Percentiles rank a stretch among this genome's conserved stretches.
Evolutionary conservation across 2,797 vertebrate genomes (phyloP).

Genomic region (Falco naumanni): DNA sequence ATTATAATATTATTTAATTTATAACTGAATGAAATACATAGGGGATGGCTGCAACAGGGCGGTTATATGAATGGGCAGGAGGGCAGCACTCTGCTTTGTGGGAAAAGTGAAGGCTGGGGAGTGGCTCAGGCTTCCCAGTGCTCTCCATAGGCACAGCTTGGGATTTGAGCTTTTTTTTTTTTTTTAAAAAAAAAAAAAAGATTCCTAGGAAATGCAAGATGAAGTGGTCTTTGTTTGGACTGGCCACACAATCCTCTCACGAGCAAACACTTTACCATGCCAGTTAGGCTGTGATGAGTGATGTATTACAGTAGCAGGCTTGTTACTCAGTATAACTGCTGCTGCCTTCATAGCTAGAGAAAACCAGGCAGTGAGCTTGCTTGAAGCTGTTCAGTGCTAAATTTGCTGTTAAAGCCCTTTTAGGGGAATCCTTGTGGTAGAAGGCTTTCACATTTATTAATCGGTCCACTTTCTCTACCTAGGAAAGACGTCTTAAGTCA

Average conservation of each 20-base stretch:
- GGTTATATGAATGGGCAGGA: not conserved
- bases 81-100: not conserved
- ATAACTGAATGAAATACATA: not conserved
- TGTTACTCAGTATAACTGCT: constrained; percentile 34
- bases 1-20: not conserved
- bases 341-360: constrained; percentile 20
- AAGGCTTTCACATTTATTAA: constrained; percentile 3
- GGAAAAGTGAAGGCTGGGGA: not conserved
- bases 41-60: not conserved
- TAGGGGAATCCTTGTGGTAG: not conserved
- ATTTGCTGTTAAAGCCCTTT: not conserved
- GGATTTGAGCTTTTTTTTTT: not conserved
- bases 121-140: not conserved
- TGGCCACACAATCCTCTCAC: constrained; percentile 35
- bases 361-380: constrained; percentile 2
- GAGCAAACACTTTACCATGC: constrained; percentile 63
- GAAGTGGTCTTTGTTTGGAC: constrained; percentile 72
- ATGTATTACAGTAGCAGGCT: constrained; percentile 62
- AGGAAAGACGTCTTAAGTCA: not conserved
- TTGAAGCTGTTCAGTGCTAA: not conserved
- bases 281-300: constrained; percentile 57
- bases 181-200: not conserved
- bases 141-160: not conserved
- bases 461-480: not conserved
- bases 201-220: constrained; percentile 75